phyloP scores from a whole-genome alignment of 1,140 invertebrate genomes.

The Parasteatoda tepidariorum region DNA sequence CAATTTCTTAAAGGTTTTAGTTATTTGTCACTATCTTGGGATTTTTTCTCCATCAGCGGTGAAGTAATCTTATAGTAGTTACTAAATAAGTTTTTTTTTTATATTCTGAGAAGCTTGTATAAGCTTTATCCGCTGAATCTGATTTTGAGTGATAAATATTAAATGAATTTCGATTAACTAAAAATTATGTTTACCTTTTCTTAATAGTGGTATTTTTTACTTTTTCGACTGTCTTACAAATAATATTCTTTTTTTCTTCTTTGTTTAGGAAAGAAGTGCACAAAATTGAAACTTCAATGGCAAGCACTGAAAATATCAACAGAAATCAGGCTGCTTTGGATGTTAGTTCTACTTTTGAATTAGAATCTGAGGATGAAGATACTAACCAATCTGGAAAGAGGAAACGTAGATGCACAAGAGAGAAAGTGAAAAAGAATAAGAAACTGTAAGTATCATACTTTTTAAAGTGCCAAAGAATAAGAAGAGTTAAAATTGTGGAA shows the following conservation, averaged over 20 bases:
- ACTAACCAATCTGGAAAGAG: background rate
- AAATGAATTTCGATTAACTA: background rate
- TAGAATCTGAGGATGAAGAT: background rate
- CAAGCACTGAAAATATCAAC: background rate
- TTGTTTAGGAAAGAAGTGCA: conserved; percentile 29
- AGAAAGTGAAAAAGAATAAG: background rate
- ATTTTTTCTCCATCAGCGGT: too few species aligned
- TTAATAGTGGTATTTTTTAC: background rate
- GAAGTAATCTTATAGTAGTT: too few species aligned
- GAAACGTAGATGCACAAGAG: background rate
- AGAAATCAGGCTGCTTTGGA: background rate
- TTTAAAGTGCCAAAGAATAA: too few species aligned
- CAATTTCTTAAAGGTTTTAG: too few species aligned
- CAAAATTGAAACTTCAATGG: conserved; percentile 26
- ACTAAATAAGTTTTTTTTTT: too few species aligned
- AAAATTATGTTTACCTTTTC: background rate
- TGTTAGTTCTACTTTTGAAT: background rate
- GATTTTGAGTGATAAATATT: conserved; percentile 61
- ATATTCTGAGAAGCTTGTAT: too few species aligned
- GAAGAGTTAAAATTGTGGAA: too few species aligned
- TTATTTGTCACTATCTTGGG: too few species aligned
- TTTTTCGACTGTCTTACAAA: background rate
- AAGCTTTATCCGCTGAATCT: too few species aligned
- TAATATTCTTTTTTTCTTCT: background rate
- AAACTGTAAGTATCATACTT: background rate